Base-by-base conservation (phyloP, 2,888 invertebrate species). In the Sinhomidia bicolor region DNA sequence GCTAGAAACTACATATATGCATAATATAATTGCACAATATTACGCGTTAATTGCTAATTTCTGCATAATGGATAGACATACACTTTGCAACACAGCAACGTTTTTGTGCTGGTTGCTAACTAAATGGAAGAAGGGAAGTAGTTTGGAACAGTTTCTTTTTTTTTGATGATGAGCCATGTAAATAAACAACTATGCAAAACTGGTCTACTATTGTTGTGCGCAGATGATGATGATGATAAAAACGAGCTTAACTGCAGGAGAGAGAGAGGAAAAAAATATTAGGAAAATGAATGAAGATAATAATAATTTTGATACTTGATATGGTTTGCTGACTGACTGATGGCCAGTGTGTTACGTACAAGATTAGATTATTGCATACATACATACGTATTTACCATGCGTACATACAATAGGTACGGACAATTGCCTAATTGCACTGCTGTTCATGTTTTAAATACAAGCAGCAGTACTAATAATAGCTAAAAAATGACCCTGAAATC, bases 401-500 rank as follows among this genome's bases (percentile, higher is more conserved):
- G 10, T 23, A 5, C 7, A 29, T 26, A 29, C 29, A 57, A 9
- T 20, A 20, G 23, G 54, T 60, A 60, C 23, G 29, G 10, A 41
- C 41, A 71, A 36, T 36, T 23, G 26, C 10, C 41, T 71, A 71
- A 71, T 71, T 71, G 20, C 68, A 10, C 20, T 36, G 23, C 4
- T 36, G 26, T n/a, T 51, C 6, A 23, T 12, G 6, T 51, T 29
- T 26, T 29, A 47, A 14, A 26, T n/a, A 36, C 14, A 32, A 54
- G 68, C n/a, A 41, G 17, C 14, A 51, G 51, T 12, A 51, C 68
- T 41, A 78, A 54, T 78, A 36, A 54, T 57, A 32, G 17, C 29
- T 57, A 54, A 20, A 71, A 71, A 41, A 17, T 76, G 88, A 88
- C 88, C 88, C 82, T 88, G 88, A 88, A 62, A 78, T 60, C 65